These are phyloP conservation scores for Paralinhomoeus sp. DNA, from an alignment of 2,888 invertebrate species.

Conservation along the genomic window DNA sequence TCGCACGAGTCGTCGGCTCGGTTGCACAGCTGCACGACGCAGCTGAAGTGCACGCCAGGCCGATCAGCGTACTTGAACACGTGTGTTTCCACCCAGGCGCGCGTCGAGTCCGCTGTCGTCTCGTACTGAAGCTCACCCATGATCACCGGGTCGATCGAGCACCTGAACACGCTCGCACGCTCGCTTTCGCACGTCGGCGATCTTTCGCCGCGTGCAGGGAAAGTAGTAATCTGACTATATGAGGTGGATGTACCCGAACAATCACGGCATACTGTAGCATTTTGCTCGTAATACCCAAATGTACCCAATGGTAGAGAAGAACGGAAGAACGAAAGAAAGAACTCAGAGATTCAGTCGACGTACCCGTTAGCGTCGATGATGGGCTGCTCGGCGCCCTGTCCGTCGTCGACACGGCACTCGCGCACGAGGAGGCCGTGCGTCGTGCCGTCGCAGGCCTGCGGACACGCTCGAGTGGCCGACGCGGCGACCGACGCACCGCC, in stretches of 20 bases:
- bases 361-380: conserved; percentile 3
- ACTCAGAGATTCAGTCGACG: background rate
- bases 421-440: conserved; percentile 3
- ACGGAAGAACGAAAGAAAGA: too few species aligned
- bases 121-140: conserved; percentile 3
- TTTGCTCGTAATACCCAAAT: too few species aligned
- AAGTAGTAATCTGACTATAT: too few species aligned
- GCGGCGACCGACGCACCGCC: background rate
- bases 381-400: conserved; percentile 3
- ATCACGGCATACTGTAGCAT: too few species aligned
- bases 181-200: background rate
- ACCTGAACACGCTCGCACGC: too few species aligned
- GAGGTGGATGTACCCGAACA: too few species aligned
- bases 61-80: conserved; percentile 7
- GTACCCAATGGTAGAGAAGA: too few species aligned
- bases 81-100: conserved; percentile 6
- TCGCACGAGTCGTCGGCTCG: conserved; percentile 1
- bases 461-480: too few species aligned
- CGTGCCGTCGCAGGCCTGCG: background rate
- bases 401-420: conserved; percentile 6
- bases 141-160: conserved; percentile 4
- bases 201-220: background rate
- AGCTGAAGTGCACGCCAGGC: conserved; percentile 5
- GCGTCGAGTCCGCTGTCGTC: background rate
- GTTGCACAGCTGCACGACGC: conserved; percentile 5